Evolutionary conservation across 2,113 vertebrate genomes (phyloP).

Genomic region (Cryptomyrus ogoouensis): DNA sequence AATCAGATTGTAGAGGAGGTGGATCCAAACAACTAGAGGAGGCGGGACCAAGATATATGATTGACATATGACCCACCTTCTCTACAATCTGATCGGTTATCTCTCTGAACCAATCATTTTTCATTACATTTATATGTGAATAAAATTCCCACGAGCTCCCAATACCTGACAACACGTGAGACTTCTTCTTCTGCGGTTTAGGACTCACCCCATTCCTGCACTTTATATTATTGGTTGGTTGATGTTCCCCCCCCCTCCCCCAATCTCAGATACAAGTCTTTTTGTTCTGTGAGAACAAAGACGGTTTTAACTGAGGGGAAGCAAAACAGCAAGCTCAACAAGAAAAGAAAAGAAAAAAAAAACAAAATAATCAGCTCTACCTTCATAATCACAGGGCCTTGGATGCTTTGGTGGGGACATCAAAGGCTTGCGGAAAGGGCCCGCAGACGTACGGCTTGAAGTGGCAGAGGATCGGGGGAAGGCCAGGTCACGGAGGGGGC

Average conservation of each 20-base stretch:
- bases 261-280: background rate
- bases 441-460: background rate
- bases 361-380: background rate
- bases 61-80: background rate
- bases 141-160: background rate
- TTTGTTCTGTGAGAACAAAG: slow-evolving; percentile 9
- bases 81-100: background rate
- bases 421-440: background rate
- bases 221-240: background rate
- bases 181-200: background rate
- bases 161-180: background rate
- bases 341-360: background rate
- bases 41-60: background rate
- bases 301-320: background rate
- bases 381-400: background rate
- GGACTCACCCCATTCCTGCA: background rate
- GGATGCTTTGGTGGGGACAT: background rate
- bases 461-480: too few species aligned
- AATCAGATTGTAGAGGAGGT: background rate
- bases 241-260: background rate
- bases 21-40: background rate
- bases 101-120: too few species aligned
- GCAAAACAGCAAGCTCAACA: background rate
- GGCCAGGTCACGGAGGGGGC: background rate
- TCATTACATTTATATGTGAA: too few species aligned